These are phyloP conservation scores for Numida meleagris DNA, from an alignment of 2,113 vertebrate genomes.

Conservation along the genomic window DNA sequence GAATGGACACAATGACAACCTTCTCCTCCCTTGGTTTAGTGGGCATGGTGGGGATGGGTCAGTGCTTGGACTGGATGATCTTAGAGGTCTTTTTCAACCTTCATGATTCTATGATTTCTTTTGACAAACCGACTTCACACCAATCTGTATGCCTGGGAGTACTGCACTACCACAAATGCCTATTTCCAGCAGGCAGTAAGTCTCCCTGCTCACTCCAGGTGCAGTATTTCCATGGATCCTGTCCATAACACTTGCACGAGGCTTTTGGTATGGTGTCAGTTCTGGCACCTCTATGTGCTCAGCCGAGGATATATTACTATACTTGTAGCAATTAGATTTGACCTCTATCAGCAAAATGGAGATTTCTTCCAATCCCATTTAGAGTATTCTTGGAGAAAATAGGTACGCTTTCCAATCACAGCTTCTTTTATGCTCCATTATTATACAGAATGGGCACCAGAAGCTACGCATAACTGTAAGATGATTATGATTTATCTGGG, in stretches of 20 bases:
- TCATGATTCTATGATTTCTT: no score
- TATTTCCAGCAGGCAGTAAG: not conserved
- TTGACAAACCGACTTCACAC: not conserved
- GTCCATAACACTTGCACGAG: not conserved
- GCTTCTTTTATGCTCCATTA: constrained; percentile 28
- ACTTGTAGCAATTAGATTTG: constrained; percentile 28
- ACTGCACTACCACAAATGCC: not conserved
- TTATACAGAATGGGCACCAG: constrained; percentile 28
- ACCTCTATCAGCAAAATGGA: constrained; percentile 25
- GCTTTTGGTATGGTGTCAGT: not conserved
- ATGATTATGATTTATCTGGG: constrained; percentile 35
- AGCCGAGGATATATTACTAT: not conserved
- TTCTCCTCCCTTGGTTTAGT: no score
- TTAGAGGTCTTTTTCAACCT: no score
- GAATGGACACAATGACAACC: not conserved
- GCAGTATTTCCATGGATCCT: not conserved
- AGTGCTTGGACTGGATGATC: no score
- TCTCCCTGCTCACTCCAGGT: not conserved
- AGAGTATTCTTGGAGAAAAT: constrained; percentile 14
- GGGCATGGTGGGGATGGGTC: no score
- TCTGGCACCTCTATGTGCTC: not conserved
- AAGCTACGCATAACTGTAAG: constrained; percentile 31
- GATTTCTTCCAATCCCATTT: constrained; percentile 40
- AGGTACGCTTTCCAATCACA: constrained; percentile 5
- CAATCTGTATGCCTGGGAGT: not conserved